Percentiles rank a stretch among this genome's conserved stretches.
phyloP scores from a whole-genome alignment of 2,888 invertebrate genomes.

The Synanthedon vespiformis region DNA sequence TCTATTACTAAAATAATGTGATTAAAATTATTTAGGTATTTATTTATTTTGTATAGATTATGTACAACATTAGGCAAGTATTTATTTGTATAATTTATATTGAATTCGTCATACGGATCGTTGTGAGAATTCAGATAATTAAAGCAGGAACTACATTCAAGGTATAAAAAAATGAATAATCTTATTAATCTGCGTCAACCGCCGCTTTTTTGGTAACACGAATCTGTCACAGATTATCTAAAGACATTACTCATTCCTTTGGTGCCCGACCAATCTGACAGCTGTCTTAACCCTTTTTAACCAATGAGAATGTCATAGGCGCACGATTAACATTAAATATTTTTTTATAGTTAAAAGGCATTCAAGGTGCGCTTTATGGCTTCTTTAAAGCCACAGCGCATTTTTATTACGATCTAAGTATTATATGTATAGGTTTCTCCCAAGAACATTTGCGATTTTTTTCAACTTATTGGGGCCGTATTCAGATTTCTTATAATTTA shows the following conservation, averaged over 20 bases:
- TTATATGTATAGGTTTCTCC: no score
- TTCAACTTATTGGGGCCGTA: no score
- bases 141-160: slow-evolving; percentile 52
- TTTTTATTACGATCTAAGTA: no score
- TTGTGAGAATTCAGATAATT: slow-evolving; percentile 68
- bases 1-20: no score
- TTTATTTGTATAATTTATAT: no score
- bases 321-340: slow-evolving; percentile 47
- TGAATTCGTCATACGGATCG: slow-evolving; percentile 18
- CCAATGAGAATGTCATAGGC: slow-evolving; percentile 64
- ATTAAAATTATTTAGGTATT: no score
- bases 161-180: slow-evolving; percentile 58
- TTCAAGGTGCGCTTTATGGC: not conserved
- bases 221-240: slow-evolving; percentile 68
- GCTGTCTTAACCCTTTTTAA: slow-evolving; percentile 69
- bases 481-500: no score
- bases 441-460: no score
- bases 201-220: slow-evolving; percentile 64
- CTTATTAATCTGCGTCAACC: slow-evolving; percentile 64
- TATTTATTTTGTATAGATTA: no score
- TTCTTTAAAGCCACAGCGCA: not conserved
- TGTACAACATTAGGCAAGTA: no score
- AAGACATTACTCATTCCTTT: slow-evolving; percentile 60
- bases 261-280: slow-evolving; percentile 60
- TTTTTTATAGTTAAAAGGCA: slow-evolving; percentile 18